A percentile compares a stretch with the other conserved stretches of the same genome.
Evolutionary conservation across 2,113 vertebrate species (phyloP).

Genomic region (Lathamus discolor): DNA sequence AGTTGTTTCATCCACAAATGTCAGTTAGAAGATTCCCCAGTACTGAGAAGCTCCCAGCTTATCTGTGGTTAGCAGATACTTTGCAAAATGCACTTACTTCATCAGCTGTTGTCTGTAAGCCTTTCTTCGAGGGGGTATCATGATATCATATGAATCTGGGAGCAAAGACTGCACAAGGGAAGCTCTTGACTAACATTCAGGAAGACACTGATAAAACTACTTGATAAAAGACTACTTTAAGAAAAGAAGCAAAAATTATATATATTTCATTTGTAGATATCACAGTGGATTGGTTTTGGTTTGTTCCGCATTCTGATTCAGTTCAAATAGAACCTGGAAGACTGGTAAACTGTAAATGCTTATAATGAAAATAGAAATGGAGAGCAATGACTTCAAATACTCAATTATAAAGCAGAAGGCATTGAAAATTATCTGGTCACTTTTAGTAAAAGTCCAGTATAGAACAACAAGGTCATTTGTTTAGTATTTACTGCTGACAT

Average conservation of each 20-base stretch:
- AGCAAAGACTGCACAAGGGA: not conserved
- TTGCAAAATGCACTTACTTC: not conserved
- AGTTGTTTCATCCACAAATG: not conserved
- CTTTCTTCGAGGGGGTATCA: not conserved
- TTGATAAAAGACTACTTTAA: not conserved
- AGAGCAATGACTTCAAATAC: not conserved
- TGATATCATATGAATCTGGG: not conserved
- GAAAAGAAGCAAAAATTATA: not conserved
- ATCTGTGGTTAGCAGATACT: not conserved
- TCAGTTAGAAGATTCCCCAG: not conserved
- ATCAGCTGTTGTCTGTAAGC: not conserved
- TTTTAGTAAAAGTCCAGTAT: not conserved
- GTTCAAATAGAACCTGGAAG: not conserved
- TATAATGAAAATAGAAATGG: not conserved
- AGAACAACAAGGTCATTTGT: not conserved
- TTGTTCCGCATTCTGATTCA: not conserved
- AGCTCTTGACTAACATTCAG: not conserved
- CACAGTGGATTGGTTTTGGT: not conserved
- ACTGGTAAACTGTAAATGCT: not conserved
- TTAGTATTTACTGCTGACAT: not conserved
- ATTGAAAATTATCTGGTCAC: not conserved
- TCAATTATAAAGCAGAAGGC: not conserved
- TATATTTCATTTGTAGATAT: rapidly evolving
- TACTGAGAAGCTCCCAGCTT: not conserved
- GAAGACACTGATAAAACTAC: not conserved